Evolutionary conservation across 2,113 vertebrate species (phyloP).

Genomic region (Gymnogyps californianus): DNA sequence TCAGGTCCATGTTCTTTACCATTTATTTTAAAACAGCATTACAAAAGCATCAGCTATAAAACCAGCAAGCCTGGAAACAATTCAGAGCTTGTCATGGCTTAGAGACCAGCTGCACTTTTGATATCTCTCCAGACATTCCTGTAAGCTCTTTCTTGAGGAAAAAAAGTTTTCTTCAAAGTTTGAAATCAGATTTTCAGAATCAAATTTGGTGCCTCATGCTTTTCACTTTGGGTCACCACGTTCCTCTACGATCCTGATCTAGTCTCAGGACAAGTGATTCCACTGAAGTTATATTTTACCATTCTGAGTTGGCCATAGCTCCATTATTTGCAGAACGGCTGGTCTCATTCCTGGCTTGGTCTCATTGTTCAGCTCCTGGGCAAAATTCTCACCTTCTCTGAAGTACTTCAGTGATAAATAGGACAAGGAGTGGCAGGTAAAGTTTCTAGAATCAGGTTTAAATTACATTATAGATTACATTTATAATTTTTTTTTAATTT

Average conservation of each 20-base stretch:
- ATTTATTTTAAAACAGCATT: neutral
- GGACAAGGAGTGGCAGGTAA: neutral
- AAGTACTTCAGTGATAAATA: neutral
- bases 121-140: neutral
- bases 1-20: neutral
- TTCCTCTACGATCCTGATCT: neutral
- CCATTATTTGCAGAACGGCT: neutral
- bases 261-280: neutral
- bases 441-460: neutral
- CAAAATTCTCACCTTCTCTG: neutral
- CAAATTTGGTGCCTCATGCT: neutral
- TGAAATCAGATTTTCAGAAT: neutral
- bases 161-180: neutral
- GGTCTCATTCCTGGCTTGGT: neutral
- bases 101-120: neutral
- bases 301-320: neutral
- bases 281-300: neutral
- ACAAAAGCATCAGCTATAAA: neutral
- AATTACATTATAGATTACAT: neutral
- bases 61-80: neutral
- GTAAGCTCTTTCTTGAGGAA: neutral
- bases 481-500: neutral
- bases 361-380: neutral
- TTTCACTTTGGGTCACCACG: neutral
- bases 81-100: neutral